These are phyloP conservation scores for Heterochromis multidens DNA, from an alignment of 2,113 vertebrate genomes.

Conservation along the genomic window DNA sequence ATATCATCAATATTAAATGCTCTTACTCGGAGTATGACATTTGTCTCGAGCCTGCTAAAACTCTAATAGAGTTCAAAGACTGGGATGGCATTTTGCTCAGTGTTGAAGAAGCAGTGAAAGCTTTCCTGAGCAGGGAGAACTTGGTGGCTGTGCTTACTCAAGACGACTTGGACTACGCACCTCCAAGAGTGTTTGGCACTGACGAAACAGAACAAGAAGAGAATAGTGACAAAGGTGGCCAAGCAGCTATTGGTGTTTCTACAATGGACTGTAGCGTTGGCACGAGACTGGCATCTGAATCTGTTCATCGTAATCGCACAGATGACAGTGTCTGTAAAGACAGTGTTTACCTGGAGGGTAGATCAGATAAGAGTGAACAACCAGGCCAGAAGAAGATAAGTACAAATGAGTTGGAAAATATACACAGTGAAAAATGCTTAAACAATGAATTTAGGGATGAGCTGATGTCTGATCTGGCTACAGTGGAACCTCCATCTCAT, in stretches of 20 bases:
- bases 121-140: slow-evolving; percentile 85
- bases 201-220: slow-evolving; percentile 35
- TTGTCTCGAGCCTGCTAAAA: slow-evolving; percentile 91
- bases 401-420: background rate
- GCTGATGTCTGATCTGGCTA: background rate
- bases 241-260: slow-evolving; percentile 52
- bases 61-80: slow-evolving; percentile 91
- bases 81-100: slow-evolving; percentile 85
- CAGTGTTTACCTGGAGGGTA: background rate
- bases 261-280: slow-evolving; percentile 71
- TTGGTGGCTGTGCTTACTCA: slow-evolving; percentile 78
- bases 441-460: background rate
- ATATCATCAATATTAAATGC: slow-evolving; percentile 88
- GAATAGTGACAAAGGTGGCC: slow-evolving; percentile 2
- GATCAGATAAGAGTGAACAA: background rate
- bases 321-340: background rate
- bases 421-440: background rate
- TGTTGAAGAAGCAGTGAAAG: slow-evolving; percentile 85
- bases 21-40: slow-evolving; percentile 87
- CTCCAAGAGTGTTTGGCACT: slow-evolving; percentile 58
- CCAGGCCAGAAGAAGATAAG: background rate
- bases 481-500: background rate
- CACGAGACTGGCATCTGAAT: slow-evolving; percentile 78
- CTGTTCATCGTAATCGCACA: slow-evolving; percentile 75
- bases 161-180: slow-evolving; percentile 77